phyloP scores from a whole-genome alignment of 2,888 invertebrate genomes.

The Amiota minor region DNA sequence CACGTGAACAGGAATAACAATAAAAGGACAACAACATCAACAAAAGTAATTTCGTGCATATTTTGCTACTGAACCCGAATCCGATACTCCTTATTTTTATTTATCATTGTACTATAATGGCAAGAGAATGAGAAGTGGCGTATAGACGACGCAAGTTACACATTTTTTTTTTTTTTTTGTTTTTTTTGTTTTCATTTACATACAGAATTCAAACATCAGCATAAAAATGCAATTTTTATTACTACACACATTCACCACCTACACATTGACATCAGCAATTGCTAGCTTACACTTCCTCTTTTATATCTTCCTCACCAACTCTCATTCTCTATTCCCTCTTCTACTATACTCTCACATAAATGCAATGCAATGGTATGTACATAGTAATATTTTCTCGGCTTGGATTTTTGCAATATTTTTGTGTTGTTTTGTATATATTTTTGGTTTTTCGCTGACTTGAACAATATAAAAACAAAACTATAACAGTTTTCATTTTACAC shows the following conservation, averaged over 20 bases:
- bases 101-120: neutral
- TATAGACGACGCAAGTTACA: no score
- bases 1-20: constrained; percentile 60
- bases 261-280: constrained; percentile 14
- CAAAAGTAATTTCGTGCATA: constrained; percentile 34
- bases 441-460: constrained; percentile 35
- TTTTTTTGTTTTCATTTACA: constrained; percentile 66
- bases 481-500: no score
- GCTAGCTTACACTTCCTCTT: constrained; percentile 53
- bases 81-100: constrained; percentile 47
- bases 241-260: constrained; percentile 38
- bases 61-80: constrained; percentile 43
- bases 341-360: neutral
- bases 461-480: no score
- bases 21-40: constrained; percentile 48
- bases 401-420: constrained; percentile 7
- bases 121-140: no score
- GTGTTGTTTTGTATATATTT: constrained; percentile 52
- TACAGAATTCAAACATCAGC: constrained; percentile 72
- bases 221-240: constrained; percentile 72
- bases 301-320: constrained; percentile 64
- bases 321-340: neutral
- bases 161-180: constrained; percentile 31
- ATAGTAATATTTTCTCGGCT: constrained; percentile 1
- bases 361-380: constrained; percentile 35